phyloP scores from a whole-genome alignment of 1,140 invertebrate genomes.

The Caenorhabditis tropicalis region DNA sequence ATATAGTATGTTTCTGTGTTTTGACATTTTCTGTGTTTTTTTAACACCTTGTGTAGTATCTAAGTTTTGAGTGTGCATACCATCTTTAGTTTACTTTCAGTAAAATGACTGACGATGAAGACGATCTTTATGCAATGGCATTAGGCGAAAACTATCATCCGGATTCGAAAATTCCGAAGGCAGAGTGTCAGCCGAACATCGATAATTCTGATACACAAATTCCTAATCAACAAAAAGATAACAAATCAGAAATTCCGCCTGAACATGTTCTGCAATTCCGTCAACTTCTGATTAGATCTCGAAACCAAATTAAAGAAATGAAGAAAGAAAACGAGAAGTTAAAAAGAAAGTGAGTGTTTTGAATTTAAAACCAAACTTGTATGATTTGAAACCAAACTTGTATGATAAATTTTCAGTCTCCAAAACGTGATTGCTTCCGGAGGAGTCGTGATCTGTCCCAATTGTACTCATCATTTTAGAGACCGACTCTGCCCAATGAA shows the following conservation, averaged over 20 bases:
- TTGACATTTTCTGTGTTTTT: neutral
- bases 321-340: neutral
- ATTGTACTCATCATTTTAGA: slow-evolving; percentile 13
- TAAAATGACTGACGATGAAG: neutral
- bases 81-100: neutral
- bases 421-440: neutral
- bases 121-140: neutral
- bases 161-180: too few species aligned
- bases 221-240: too few species aligned
- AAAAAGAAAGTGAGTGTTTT: neutral
- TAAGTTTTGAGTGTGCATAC: neutral
- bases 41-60: neutral
- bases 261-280: neutral
- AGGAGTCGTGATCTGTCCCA: neutral
- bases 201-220: too few species aligned
- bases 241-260: too few species aligned
- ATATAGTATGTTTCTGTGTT: too few species aligned
- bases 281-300: neutral
- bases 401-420: neutral
- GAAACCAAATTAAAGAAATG: neutral
- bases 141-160: neutral
- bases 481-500: neutral
- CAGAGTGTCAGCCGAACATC: too few species aligned
- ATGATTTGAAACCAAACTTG: neutral
- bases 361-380: neutral